phyloP scores from a whole-genome alignment of 2,797 vertebrate genomes.

The Natrix natrix region DNA sequence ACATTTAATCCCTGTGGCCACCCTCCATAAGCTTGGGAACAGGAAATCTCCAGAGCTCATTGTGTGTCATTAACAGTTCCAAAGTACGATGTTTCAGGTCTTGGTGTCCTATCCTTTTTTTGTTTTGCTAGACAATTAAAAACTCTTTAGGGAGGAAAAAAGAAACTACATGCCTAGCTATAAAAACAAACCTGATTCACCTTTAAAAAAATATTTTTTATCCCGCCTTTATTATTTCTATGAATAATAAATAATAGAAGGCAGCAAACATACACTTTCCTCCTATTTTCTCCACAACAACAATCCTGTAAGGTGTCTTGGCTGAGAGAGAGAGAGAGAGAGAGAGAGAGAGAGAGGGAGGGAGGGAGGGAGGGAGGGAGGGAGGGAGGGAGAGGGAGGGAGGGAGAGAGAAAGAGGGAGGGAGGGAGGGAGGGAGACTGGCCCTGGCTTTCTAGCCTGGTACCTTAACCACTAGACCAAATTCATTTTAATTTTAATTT shows the following conservation, averaged over 20 bases:
- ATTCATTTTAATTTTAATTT: neutral
- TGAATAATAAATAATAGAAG: neutral
- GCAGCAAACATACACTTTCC: too few relatives aligned
- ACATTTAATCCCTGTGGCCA: neutral
- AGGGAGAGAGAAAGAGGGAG: too few relatives aligned
- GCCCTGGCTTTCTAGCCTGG: neutral
- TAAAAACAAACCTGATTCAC: neutral
- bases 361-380: too few relatives aligned
- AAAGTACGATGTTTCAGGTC: neutral
- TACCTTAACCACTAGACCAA: neutral
- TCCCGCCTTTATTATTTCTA: neutral
- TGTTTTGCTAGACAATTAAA: neutral
- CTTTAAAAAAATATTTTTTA: neutral
- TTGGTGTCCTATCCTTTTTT: neutral
- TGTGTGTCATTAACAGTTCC: neutral
- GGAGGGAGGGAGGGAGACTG: too few relatives aligned
- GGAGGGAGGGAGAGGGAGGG: too few relatives aligned
- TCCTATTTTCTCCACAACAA: too few relatives aligned
- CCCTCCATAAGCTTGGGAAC: neutral
- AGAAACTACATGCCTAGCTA: neutral
- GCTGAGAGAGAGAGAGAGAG: too few relatives aligned
- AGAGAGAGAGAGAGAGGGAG: too few relatives aligned
- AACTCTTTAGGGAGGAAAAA: neutral
- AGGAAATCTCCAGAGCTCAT: neutral
- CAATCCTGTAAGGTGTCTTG: too few relatives aligned